phyloP scores from a whole-genome alignment of 2,113 vertebrate genomes.

The Bombycilla garrulus region DNA sequence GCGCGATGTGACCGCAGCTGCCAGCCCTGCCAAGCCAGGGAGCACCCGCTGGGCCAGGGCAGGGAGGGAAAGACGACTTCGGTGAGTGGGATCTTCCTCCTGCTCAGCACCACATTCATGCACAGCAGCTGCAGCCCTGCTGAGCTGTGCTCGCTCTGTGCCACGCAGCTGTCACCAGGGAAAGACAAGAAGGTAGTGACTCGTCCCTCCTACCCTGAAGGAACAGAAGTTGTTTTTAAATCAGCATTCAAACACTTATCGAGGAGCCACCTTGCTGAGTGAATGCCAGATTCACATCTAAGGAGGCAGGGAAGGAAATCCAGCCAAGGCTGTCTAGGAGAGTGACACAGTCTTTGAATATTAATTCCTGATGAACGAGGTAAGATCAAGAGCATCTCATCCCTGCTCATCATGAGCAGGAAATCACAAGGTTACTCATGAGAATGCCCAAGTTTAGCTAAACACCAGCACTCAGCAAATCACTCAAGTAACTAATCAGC shows the following conservation, averaged over 20 bases:
- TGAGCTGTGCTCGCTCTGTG: not conserved
- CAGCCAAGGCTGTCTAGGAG: not conserved
- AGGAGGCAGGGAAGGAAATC: not conserved
- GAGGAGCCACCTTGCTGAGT: not conserved
- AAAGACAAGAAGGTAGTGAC: not conserved
- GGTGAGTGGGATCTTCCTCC: not conserved
- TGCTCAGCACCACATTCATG: not conserved
- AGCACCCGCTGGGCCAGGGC: not conserved
- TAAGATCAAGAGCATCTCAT: not conserved
- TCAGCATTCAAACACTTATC: not conserved
- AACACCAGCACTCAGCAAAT: not conserved
- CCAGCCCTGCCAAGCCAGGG: not conserved
- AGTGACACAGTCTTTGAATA: accelerated
- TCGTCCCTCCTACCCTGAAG: not conserved
- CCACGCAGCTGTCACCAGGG: not conserved
- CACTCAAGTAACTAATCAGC: not conserved
- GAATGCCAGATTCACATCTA: not conserved
- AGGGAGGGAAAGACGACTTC: not conserved
- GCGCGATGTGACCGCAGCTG: accelerated
- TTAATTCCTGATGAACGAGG: not conserved
- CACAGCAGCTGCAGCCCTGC: not conserved
- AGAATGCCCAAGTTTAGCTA: not conserved
- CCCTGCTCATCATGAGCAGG: not conserved
- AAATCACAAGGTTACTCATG: not conserved
- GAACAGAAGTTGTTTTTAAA: constrained; percentile 21